Evolutionary conservation across 2,888 invertebrate genomes (phyloP), one percentile per base, ranked within the genome.

Genomic region (Buathra laborator): DNA sequence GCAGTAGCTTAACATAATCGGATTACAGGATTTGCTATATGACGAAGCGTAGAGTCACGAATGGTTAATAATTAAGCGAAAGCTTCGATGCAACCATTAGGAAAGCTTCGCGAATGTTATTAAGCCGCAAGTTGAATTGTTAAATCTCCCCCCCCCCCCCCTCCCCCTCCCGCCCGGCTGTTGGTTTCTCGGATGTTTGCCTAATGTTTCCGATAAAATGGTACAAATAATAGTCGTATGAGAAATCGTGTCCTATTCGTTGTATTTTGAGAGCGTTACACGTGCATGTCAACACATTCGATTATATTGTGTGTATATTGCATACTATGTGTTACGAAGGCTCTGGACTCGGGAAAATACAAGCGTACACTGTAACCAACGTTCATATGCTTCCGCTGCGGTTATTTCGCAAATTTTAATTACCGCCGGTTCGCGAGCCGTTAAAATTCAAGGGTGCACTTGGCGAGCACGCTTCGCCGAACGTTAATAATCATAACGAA

Each of bases 381-480:
- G 62, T 62, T 14, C 37, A 37, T 37, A 32, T 24, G 32, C 4
- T n/a, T 32, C 19, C 29, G 1, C 43, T 10, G 37, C 44, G 32
- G 62, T 62, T 37, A 72, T 66, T 79, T 71, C 48, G 29, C 72
- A 43, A 62, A 72, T 71, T 79, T 43, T 79, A 79, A 79, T 79
- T 79, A 62, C 79, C 71, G 53, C 51, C 74, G 78, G 32, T 51
- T 62, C 68, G 32, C 77, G 67, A 85, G 68, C 74, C 78, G 85
- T 72, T 85, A 44, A 85, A 78, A 85, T 85, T 85, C 62, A 85
- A 85, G 74, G 62, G 82, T 62, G 78, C 68, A 83, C 82, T 82
- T 68, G 74, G 46, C 74, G 76, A 81, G 43, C 64, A 62, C 84
- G 46, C 72, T 62, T 71, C 46, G 68, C 29, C 16, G 75, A 37